Conservation (phyloP, 2,888 invertebrate genomes). For the Caenorhabditis zanzibari region DNA sequence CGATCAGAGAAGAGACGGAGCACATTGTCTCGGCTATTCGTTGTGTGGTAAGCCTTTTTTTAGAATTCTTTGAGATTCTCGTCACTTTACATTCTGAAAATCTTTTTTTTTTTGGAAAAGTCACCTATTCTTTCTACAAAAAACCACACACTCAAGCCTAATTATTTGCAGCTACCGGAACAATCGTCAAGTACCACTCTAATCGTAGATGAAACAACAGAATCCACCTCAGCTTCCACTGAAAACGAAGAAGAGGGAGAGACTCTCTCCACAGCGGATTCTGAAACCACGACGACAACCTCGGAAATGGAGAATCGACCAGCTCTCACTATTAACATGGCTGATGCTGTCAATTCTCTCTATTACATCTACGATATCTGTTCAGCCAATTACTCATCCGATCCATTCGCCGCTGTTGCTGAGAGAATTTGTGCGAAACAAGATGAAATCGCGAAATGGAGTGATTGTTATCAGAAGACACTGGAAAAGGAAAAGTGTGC, state of each 20-base stretch:
- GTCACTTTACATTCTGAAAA: background rate
- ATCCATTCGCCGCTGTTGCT: conserved; percentile 63
- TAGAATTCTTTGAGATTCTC: too few relatives aligned
- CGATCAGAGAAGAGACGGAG: conserved; percentile 78
- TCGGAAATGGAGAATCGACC: conserved; percentile 43
- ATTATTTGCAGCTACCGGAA: conserved; percentile 36
- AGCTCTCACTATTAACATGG: conserved; percentile 65
- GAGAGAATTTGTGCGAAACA: conserved; percentile 72
- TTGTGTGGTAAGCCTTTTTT: conserved; percentile 58
- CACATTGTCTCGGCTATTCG: conserved; percentile 75
- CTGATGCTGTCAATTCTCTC: conserved; percentile 76
- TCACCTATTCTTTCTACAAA: background rate
- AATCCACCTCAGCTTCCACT: conserved; percentile 45
- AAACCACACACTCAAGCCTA: background rate
- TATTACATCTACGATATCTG: conserved; percentile 74
- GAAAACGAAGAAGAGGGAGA: conserved; percentile 51
- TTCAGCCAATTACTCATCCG: conserved; percentile 68
- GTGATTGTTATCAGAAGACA: conserved; percentile 76
- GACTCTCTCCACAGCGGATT: conserved; percentile 22
- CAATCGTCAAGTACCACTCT: conserved; percentile 40
- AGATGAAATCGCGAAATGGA: conserved; percentile 73
- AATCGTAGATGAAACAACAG: conserved; percentile 62
- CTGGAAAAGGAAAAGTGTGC: conserved; percentile 74
- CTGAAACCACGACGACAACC: conserved; percentile 38
- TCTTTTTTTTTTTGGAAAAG: background rate